Evolutionary conservation across 1,140 invertebrate species (phyloP).

Genomic region (Euschistus heros): DNA sequence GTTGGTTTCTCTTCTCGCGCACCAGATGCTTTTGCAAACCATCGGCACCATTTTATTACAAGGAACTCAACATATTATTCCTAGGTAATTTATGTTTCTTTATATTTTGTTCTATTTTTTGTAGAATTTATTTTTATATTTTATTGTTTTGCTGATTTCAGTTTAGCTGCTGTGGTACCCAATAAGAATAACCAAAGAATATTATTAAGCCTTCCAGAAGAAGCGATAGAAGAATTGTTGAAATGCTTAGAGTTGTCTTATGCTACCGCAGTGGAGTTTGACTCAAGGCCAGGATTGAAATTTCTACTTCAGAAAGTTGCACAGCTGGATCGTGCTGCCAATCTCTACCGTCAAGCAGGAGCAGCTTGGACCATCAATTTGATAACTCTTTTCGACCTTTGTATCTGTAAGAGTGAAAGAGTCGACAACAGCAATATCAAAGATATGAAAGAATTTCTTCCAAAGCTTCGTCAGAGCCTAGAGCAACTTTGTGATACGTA

Average conservation of each 20-base stretch:
- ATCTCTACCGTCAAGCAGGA: slow-evolving; percentile 85
- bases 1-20: slow-evolving; percentile 76
- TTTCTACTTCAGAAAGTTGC: slow-evolving; percentile 89
- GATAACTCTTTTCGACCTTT: slow-evolving; percentile 73
- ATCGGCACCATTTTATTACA: slow-evolving; percentile 74
- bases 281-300: slow-evolving; percentile 78
- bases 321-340: slow-evolving; percentile 74
- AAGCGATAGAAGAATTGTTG: slow-evolving; percentile 55
- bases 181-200: slow-evolving; percentile 11
- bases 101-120: not conserved
- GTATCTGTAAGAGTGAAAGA: slow-evolving; percentile 50
- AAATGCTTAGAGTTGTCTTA: slow-evolving; percentile 72
- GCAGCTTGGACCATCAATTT: slow-evolving; percentile 82
- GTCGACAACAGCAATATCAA: slow-evolving; percentile 30
- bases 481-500: slow-evolving; percentile 50
- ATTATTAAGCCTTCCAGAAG: slow-evolving; percentile 22
- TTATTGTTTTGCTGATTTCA: slow-evolving; percentile 28
- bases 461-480: slow-evolving; percentile 40
- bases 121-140: not conserved
- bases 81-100: slow-evolving; percentile 37
- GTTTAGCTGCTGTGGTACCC: slow-evolving; percentile 35
- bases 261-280: slow-evolving; percentile 70
- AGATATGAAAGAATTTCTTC: slow-evolving; percentile 32
- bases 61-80: slow-evolving; percentile 41
- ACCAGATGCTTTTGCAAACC: slow-evolving; percentile 83